A percentile compares a stretch with the other conserved stretches of the same genome.
These are phyloP conservation scores for Epinephelus cyanopodus DNA, from an alignment of 2,113 vertebrate species.

Conservation along the genomic window DNA sequence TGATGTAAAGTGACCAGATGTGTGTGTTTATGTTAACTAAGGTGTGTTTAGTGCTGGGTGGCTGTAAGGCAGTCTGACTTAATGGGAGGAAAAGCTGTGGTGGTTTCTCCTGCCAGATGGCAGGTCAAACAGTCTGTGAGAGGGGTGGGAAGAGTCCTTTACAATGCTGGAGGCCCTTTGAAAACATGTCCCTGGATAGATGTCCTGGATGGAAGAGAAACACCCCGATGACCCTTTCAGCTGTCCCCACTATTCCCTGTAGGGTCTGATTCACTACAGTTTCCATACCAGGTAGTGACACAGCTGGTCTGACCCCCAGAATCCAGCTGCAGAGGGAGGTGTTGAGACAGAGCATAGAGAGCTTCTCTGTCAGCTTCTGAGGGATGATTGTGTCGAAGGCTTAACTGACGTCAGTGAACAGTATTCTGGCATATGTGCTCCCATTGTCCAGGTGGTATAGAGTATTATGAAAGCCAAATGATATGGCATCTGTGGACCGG, in stretches of 20 bases:
- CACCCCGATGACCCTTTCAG: background rate
- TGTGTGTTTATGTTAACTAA: background rate
- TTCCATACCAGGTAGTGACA: background rate
- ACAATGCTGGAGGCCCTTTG: background rate
- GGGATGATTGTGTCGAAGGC: slow-evolving; percentile 1
- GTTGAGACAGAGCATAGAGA: background rate
- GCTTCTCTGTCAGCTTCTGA: background rate
- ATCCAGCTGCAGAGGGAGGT: background rate
- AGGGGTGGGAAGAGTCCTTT: background rate
- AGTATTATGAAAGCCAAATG: slow-evolving; percentile 8
- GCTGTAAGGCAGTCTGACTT: background rate
- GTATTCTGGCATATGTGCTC: background rate
- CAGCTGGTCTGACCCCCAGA: background rate
- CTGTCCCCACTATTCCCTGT: background rate
- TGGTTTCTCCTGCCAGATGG: slow-evolving; percentile 17
- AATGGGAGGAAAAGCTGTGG: background rate
- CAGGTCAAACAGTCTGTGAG: background rate
- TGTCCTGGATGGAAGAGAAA: slow-evolving; percentile 1
- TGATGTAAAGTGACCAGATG: background rate
- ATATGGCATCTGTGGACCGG: background rate
- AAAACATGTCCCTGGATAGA: background rate
- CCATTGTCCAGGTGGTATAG: slow-evolving; percentile 14
- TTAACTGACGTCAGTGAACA: slow-evolving; percentile 1
- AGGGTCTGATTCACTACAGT: no score
- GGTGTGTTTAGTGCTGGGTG: background rate